These are phyloP conservation scores for Periplaneta americana DNA, from an alignment of 1,140 invertebrate genomes.

Conservation along the genomic window DNA sequence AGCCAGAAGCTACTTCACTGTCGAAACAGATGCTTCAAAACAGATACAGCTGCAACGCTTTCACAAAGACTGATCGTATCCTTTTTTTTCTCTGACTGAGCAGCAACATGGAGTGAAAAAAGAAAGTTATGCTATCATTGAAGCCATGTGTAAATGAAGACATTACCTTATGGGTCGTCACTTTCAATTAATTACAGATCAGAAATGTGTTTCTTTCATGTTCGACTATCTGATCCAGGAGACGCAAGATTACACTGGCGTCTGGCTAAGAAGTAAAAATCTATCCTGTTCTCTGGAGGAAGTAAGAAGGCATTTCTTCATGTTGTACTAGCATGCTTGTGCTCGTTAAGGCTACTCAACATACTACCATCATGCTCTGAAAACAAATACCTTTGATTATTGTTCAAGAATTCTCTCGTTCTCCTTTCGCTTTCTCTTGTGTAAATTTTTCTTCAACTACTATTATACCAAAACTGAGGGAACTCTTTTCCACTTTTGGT, in stretches of 20 bases:
- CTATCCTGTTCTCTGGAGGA: constrained; percentile 24
- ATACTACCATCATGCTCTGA: constrained; percentile 24
- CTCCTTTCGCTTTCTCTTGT: constrained; percentile 29
- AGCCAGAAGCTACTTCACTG: neutral
- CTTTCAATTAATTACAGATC: no score
- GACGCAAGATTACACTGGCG: constrained; percentile 23
- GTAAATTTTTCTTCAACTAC: constrained; percentile 19
- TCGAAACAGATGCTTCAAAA: no score
- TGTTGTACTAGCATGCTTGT: constrained; percentile 15
- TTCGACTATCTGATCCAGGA: constrained; percentile 25
- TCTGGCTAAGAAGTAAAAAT: constrained; percentile 22
- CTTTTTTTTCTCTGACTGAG: neutral
- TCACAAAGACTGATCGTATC: neutral
- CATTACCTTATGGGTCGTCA: no score
- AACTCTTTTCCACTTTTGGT: constrained; percentile 25
- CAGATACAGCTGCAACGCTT: neutral
- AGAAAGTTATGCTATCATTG: neutral
- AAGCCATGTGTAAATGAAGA: no score
- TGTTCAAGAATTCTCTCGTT: constrained; percentile 32
- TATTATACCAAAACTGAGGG: no score
- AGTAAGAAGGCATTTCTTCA: constrained; percentile 14
- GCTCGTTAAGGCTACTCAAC: constrained; percentile 26
- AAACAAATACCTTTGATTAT: constrained; percentile 28
- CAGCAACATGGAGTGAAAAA: neutral
- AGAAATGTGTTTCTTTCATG: no score